A percentile compares a stretch with the other conserved stretches of the same genome.
Conservation (phyloP, 30 jellyfish, hydroid and myxozoan species). For the Hydra vulgaris region DNA sequence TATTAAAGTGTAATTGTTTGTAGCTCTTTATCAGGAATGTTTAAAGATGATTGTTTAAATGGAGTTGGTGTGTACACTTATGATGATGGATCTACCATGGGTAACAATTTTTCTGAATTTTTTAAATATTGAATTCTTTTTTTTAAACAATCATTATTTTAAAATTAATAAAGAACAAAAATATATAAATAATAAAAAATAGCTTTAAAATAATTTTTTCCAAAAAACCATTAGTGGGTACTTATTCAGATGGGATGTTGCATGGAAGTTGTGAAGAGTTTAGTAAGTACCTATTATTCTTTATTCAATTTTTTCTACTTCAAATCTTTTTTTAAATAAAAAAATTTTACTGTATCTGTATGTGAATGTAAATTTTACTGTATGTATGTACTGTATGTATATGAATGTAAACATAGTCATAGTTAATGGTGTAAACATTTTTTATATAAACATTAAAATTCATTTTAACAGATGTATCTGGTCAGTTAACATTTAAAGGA, state of each 20-base stretch:
- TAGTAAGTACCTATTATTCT: slow-evolving; percentile 33
- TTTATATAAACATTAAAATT: too few relatives aligned
- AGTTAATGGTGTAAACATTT: too few relatives aligned
- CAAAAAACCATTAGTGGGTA: slow-evolving; percentile 75
- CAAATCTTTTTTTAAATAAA: too few relatives aligned
- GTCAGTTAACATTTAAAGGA: slow-evolving; percentile 52
- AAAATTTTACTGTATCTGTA: too few relatives aligned
- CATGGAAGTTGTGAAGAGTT: slow-evolving; percentile 68
- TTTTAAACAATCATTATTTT: too few relatives aligned
- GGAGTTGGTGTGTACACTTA: slow-evolving; percentile 65
- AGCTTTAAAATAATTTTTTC: background rate
- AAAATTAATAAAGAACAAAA: too few relatives aligned
- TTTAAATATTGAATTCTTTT: too few relatives aligned
- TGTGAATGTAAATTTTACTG: too few relatives aligned
- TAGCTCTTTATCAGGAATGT: slow-evolving; percentile 61
- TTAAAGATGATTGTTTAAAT: slow-evolving; percentile 45
- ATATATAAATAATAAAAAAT: too few relatives aligned
- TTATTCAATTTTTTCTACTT: too few relatives aligned
- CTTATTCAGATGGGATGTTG: slow-evolving; percentile 61
- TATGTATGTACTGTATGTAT: too few relatives aligned
- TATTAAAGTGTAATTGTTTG: background rate
- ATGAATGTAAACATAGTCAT: too few relatives aligned
- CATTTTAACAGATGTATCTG: background rate
- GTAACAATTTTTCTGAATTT: slow-evolving; percentile 16
- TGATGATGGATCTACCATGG: slow-evolving; percentile 77